Conservation (phyloP, 2,113 vertebrate species). For the Corvus moneduloides region DNA sequence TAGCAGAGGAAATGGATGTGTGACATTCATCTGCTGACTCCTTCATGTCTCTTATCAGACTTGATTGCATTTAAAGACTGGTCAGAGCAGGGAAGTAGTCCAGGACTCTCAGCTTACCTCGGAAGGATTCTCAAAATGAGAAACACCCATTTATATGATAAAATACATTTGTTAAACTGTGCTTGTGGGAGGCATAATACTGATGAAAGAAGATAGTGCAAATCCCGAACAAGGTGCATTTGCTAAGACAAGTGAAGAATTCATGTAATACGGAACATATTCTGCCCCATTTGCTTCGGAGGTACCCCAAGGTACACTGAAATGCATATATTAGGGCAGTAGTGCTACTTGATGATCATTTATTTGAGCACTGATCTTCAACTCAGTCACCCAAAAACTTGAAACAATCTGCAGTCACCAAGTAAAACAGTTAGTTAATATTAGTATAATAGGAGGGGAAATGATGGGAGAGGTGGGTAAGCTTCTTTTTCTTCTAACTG, state of each 20-base stretch:
- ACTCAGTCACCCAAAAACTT: neutral
- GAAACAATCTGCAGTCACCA: neutral
- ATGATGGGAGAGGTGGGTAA: neutral
- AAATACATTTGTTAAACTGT: neutral
- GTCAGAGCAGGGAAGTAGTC: neutral
- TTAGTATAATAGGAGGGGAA: neutral
- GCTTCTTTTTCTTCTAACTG: neutral
- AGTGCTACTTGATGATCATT: neutral
- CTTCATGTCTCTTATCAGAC: neutral
- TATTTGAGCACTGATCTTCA: neutral
- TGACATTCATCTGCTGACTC: conserved; percentile 7
- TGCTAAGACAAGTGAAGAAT: neutral
- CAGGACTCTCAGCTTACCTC: neutral
- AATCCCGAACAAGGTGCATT: neutral
- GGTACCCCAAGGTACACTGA: neutral
- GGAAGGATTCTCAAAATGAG: neutral
- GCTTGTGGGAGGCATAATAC: neutral
- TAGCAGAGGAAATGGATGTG: neutral
- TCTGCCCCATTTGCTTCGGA: neutral
- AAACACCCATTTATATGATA: neutral
- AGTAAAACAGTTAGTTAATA: neutral
- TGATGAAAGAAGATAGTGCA: neutral
- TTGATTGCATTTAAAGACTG: neutral
- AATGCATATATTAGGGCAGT: neutral
- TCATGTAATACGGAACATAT: neutral